Evolutionary conservation across 2,888 invertebrate species (phyloP), one percentile per base, ranked within the genome.

Genomic region (Agelastica alni): DNA sequence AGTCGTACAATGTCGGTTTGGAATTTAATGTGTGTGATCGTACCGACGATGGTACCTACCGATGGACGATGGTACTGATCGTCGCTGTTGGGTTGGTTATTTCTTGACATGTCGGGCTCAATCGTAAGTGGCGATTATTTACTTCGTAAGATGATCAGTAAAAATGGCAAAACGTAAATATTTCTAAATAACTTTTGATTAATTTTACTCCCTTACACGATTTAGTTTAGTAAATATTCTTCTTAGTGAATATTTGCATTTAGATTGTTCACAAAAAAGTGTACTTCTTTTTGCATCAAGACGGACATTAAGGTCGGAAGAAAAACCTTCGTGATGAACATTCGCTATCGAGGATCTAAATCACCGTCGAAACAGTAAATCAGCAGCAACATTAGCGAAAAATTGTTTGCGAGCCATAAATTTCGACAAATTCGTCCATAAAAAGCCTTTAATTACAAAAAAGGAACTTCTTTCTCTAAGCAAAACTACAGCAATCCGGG

Each of bases 381-480:
- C 61, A 61, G 53, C 46, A 43, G 55, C 51, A 48, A 56, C 60
- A 62, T 62, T 62, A 60, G 55, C 53, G 57, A 61, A 63, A 63
- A 63, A 59, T 63, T 63, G 63, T 65, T 66, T 66, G 57, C 51
- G 58, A 58, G 51, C 65, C 67, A 69, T 69, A 69, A 69, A 69
- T 69, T 64, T 59, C 62, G 47, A 62, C 67, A 65, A 67, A 68
- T 67, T 62, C 67, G 61, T 68, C 67, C 66, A 68, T 68, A 69
- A 70, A 65, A 69, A 69, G 66, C 65, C 65, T 70, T 69, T 76
- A 76, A 76, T 76, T 76, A 76, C 75, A 74, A 75, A 73, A 75
- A 74, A 73, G 73, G 68, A 72, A 73, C 71, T 75, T 74, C 71
- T 74, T 75, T 68, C 70, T 70, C 71, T 70, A 68, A 73, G 72